Evolutionary conservation across 1,140 invertebrate species (phyloP).

Genomic region (Aculops lycopersici): DNA sequence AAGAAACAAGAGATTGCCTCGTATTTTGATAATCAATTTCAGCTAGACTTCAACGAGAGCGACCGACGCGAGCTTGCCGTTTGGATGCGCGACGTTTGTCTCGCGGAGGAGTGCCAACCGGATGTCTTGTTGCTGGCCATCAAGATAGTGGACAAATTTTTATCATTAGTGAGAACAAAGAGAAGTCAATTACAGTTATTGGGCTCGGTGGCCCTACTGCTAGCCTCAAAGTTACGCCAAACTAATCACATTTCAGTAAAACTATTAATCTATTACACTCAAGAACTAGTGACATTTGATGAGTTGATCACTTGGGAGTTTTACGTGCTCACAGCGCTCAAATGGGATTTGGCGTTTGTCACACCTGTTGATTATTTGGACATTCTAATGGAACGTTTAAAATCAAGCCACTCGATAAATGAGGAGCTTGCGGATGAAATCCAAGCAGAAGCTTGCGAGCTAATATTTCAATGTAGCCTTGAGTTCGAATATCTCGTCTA

Average conservation of each 20-base stretch:
- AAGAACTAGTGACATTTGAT: constrained; percentile 29
- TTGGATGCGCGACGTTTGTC: constrained; percentile 22
- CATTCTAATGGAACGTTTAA: constrained; percentile 20
- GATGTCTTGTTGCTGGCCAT: constrained; percentile 38
- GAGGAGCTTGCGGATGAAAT: no score
- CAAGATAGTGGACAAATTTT: constrained; percentile 38
- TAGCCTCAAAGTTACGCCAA: constrained; percentile 38
- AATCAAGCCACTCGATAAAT: no score
- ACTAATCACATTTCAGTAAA: constrained; percentile 28
- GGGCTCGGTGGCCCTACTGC: constrained; percentile 30
- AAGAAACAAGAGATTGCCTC: background rate
- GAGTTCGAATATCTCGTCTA: no score
- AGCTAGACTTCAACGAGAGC: background rate
- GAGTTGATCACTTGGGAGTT: constrained; percentile 38
- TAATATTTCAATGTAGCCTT: no score
- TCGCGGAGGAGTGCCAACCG: constrained; percentile 36
- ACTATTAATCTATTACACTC: constrained; percentile 33
- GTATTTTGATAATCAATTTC: background rate
- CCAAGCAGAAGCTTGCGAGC: no score
- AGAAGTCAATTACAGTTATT: constrained; percentile 27
- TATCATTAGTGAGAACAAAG: background rate
- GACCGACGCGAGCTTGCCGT: background rate
- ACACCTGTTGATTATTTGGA: constrained; percentile 37
- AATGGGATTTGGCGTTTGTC: constrained; percentile 31
- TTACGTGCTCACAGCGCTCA: constrained; percentile 28